phyloP scores from a whole-genome alignment of 2,888 invertebrate genomes.

The Dorcus hopei region DNA sequence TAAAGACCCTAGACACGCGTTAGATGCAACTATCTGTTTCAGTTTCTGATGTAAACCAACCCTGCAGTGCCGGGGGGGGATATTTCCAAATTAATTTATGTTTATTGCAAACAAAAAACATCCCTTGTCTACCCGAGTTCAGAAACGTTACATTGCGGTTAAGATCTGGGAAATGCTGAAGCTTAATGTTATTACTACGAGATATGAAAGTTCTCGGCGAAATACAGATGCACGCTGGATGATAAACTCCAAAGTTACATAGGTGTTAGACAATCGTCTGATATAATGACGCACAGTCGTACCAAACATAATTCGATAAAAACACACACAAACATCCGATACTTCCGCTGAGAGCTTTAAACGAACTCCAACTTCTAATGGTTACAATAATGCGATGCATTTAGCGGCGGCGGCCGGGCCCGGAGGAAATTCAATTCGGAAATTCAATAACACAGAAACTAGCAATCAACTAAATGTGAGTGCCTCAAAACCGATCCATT shows the following conservation, averaged over 20 bases:
- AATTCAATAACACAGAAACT: conserved; percentile 22
- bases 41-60: conserved; percentile 30
- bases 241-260: too few relatives aligned
- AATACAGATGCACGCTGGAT: too few relatives aligned
- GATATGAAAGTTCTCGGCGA: neutral
- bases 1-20: conserved; percentile 29
- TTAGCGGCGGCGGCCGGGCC: conserved; percentile 13
- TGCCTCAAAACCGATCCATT: conserved; percentile 2
- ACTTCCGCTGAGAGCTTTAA: conserved; percentile 15
- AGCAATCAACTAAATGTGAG: conserved; percentile 6
- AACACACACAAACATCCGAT: conserved; percentile 10
- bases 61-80: conserved; percentile 31
- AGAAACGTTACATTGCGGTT: conserved; percentile 11
- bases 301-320: too few relatives aligned
- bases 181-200: conserved; percentile 15
- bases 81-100: conserved; percentile 43
- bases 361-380: conserved; percentile 17
- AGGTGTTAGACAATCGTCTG: too few relatives aligned
- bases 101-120: conserved; percentile 43
- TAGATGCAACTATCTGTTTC: conserved; percentile 29
- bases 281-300: too few relatives aligned
- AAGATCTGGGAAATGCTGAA: conserved; percentile 12
- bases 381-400: conserved; percentile 21
- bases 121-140: conserved; percentile 7
- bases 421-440: conserved; percentile 26